Conservation (phyloP, 1,140 invertebrate genomes). For the Ceratosolen solmsi region DNA sequence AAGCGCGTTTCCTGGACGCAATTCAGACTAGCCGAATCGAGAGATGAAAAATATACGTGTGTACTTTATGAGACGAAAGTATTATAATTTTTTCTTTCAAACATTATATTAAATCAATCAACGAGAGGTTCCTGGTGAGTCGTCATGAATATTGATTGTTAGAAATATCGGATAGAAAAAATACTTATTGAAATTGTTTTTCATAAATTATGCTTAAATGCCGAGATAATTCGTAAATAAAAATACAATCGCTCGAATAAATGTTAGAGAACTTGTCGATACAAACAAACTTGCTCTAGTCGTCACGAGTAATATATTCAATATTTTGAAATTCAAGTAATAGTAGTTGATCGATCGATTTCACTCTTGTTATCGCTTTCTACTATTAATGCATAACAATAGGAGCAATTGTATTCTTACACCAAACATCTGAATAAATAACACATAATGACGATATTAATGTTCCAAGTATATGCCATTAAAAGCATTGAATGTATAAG, state of each 20-base stretch:
- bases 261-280: no score
- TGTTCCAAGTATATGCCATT: not conserved
- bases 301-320: not conserved
- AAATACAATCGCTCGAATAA: no score
- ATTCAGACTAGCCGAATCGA: slow-evolving; percentile 23
- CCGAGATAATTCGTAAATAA: no score
- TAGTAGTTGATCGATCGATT: not conserved
- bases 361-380: not conserved
- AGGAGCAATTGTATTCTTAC: not conserved
- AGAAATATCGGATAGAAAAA: no score
- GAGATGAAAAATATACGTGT: slow-evolving; percentile 12
- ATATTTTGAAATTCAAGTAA: not conserved
- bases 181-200: no score
- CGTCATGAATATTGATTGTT: no score
- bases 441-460: not conserved
- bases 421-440: not conserved
- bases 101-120: not conserved
- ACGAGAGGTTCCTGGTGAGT: no score
- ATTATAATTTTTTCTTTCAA: not conserved
- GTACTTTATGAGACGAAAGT: not conserved
- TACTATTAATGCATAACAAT: not conserved
- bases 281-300: not conserved
- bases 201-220: no score
- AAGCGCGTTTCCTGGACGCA: slow-evolving; percentile 34
- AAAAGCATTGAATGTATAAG: no score